Evolutionary conservation across 2,113 vertebrate genomes (phyloP).

Genomic region (Melanerpes aurifrons): DNA sequence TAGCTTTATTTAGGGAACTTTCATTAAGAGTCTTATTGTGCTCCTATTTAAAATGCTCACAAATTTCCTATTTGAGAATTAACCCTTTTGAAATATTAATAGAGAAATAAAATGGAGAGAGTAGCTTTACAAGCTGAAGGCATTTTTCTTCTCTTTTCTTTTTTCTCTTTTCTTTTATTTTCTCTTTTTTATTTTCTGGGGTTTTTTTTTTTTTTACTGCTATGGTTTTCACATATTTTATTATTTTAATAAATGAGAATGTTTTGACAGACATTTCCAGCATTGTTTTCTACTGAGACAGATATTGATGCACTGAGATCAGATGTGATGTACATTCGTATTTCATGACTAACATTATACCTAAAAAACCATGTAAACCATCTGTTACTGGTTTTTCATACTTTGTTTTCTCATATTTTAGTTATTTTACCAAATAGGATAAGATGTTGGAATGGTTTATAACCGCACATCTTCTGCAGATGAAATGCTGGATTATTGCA

Average conservation of each 20-base stretch:
- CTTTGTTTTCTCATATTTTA: neutral
- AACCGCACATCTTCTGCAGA: neutral
- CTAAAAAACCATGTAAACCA: neutral
- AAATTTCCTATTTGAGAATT: neutral
- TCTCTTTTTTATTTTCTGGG: no score
- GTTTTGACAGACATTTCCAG: neutral
- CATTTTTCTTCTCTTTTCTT: neutral
- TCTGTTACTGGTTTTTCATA: neutral
- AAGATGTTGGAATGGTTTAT: neutral
- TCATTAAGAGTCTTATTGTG: constrained; percentile 15
- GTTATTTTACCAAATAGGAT: neutral
- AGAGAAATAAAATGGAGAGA: neutral
- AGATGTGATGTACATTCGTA: neutral
- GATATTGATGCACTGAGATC: neutral
- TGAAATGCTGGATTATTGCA: neutral
- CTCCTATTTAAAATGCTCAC: neutral
- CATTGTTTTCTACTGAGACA: neutral
- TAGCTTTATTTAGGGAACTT: neutral
- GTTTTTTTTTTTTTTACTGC: neutral
- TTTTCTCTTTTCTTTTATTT: no score
- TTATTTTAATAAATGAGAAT: neutral
- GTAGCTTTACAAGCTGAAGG: neutral
- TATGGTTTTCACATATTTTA: neutral
- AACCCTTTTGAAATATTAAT: neutral
- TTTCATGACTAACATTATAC: neutral